Conservation (phyloP, 2,113 vertebrate genomes). For the Candoia aspera region DNA sequence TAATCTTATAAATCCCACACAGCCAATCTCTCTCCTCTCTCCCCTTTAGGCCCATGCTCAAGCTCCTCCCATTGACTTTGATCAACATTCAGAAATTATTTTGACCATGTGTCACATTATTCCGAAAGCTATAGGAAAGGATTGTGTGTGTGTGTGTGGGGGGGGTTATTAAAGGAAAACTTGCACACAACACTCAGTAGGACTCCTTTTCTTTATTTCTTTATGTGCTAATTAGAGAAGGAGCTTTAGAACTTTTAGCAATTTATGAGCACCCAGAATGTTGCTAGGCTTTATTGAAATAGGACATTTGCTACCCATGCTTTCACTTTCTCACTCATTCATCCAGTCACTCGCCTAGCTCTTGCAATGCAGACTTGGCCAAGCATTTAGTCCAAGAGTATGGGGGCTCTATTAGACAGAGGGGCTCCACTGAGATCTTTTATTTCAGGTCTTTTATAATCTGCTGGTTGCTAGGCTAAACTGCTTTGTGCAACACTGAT, state of each 20-base stretch:
- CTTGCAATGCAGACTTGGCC: background rate
- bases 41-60: background rate
- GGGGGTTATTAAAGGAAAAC: background rate
- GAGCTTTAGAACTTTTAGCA: background rate
- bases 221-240: background rate
- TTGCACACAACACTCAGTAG: background rate
- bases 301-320: background rate
- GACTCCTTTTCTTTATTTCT: background rate
- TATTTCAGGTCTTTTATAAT: background rate
- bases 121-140: background rate
- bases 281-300: background rate
- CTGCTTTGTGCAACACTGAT: background rate
- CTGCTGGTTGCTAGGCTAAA: background rate
- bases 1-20: background rate
- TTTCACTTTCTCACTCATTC: background rate
- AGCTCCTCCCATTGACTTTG: background rate
- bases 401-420: background rate
- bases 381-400: background rate
- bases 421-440: background rate
- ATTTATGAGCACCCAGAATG: background rate
- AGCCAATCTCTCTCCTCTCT: background rate
- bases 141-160: too few relatives aligned
- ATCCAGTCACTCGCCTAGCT: background rate
- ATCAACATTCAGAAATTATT: background rate
- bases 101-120: background rate